Evolutionary conservation across 2,888 invertebrate genomes (phyloP).

Genomic region (Neoitamus cyanurus): DNA sequence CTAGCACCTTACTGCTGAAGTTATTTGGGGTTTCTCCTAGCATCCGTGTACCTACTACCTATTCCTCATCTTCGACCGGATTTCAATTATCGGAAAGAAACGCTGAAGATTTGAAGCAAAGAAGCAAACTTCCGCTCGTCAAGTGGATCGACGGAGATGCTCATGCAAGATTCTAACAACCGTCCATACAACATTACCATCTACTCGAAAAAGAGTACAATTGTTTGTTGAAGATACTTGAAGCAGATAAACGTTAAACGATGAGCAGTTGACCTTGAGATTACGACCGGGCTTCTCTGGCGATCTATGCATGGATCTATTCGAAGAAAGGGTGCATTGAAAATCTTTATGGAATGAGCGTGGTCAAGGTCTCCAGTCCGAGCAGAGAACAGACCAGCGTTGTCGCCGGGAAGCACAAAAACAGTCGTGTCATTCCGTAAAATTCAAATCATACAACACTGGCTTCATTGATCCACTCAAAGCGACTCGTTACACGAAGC

Average conservation of each 20-base stretch:
- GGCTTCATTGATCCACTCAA: not conserved
- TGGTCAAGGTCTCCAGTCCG: not conserved
- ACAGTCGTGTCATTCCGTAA: not conserved
- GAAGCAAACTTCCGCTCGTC: not conserved
- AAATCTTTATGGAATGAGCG: not conserved
- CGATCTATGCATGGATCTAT: not conserved
- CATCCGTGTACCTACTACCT: not conserved
- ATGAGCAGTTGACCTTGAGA: not conserved
- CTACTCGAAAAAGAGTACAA: not conserved
- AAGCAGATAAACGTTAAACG: not conserved
- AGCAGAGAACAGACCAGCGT: not conserved
- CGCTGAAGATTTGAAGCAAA: not conserved
- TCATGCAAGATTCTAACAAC: not conserved
- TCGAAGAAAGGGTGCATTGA: not conserved
- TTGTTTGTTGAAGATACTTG: not conserved
- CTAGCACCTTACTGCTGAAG: not conserved
- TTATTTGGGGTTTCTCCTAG: not conserved
- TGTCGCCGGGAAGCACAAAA: not conserved
- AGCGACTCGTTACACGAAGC: not conserved
- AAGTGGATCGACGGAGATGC: not conserved
- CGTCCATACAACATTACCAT: not conserved
- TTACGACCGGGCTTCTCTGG: not conserved
- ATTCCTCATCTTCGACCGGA: not conserved
- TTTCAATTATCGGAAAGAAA: not conserved
- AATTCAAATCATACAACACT: not conserved